Evolutionary conservation across 2,888 invertebrate species (phyloP).

Genomic region (Dicranocentrus wangi): DNA sequence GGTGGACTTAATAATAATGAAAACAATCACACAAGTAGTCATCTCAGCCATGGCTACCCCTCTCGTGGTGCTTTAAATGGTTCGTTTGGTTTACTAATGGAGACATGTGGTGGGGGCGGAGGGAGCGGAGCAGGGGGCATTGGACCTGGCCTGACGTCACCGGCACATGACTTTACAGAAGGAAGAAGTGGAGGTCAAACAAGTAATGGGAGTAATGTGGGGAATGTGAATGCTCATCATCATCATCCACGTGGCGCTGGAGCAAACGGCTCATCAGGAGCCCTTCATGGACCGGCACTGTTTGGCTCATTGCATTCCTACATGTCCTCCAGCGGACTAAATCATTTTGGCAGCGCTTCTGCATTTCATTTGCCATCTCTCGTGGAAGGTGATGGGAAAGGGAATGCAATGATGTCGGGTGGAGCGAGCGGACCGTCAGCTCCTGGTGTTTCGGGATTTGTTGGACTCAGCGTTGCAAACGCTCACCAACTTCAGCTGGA

Average conservation of each 20-base stretch:
- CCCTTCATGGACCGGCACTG: constrained; percentile 63
- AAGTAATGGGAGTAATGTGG: background rate
- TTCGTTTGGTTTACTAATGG: constrained; percentile 62
- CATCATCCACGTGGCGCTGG: constrained; percentile 46
- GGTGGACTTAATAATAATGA: constrained; percentile 57
- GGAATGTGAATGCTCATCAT: constrained; percentile 1
- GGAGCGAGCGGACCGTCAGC: constrained; percentile 30
- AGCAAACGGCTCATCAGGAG: constrained; percentile 7
- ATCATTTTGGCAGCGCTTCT: constrained; percentile 69
- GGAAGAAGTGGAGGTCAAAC: constrained; percentile 31
- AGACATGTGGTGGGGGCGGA: constrained; percentile 43
- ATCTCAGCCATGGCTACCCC: constrained; percentile 40
- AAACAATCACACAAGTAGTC: constrained; percentile 31
- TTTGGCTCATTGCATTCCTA: constrained; percentile 70
- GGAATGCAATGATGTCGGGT: constrained; percentile 74
- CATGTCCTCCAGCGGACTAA: constrained; percentile 67
- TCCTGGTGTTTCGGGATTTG: constrained; percentile 62
- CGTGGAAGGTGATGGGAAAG: constrained; percentile 66
- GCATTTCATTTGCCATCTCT: constrained; percentile 68
- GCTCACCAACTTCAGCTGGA: constrained; percentile 89
- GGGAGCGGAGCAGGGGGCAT: constrained; percentile 21
- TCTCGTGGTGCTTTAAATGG: constrained; percentile 63
- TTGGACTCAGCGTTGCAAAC: constrained; percentile 76
- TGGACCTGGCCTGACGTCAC: constrained; percentile 15
- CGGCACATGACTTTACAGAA: constrained; percentile 35